A percentile compares a stretch with the other conserved stretches of the same genome.
Conservation (phyloP, 1,140 invertebrate species). For the Musca domestica region DNA sequence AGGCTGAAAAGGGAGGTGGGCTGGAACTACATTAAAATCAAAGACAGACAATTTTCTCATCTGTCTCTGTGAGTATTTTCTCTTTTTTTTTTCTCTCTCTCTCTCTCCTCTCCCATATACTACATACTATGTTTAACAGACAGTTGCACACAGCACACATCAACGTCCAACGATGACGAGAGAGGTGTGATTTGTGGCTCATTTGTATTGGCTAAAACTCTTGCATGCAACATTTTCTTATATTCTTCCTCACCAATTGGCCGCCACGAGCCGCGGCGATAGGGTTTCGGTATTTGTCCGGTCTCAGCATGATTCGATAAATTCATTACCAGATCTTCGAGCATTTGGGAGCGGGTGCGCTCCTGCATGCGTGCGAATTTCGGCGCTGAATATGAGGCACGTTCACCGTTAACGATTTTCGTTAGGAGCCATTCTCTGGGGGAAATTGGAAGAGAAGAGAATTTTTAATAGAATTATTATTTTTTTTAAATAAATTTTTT, state of each 20-base stretch:
- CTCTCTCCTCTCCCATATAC: constrained; percentile 8
- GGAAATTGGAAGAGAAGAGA: not conserved
- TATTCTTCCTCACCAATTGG: constrained; percentile 69
- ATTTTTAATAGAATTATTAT: too few relatives aligned
- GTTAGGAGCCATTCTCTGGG: constrained; percentile 89
- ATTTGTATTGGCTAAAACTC: constrained; percentile 42
- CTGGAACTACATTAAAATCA: too few relatives aligned
- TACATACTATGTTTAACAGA: constrained; percentile 53
- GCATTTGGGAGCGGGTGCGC: constrained; percentile 85
- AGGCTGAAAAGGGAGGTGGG: too few relatives aligned
- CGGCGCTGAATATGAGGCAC: constrained; percentile 93
- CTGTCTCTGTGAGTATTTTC: too few relatives aligned
- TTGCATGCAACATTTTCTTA: constrained; percentile 53
- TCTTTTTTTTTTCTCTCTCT: too few relatives aligned
- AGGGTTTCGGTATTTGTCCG: constrained; percentile 93
- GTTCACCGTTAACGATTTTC: constrained; percentile 96
- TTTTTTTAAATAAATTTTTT: not conserved
- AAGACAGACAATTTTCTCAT: too few relatives aligned
- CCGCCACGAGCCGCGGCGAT: constrained; percentile 85
- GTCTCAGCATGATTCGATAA: constrained; percentile 91
- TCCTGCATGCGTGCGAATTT: constrained; percentile 96
- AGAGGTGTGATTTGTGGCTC: constrained; percentile 26
- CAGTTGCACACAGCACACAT: constrained; percentile 52
- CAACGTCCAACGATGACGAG: constrained; percentile 29
- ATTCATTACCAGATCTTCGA: constrained; percentile 92